phyloP scores from a whole-genome alignment of 2,797 vertebrate species.

The Brachyalestes nurse region DNA sequence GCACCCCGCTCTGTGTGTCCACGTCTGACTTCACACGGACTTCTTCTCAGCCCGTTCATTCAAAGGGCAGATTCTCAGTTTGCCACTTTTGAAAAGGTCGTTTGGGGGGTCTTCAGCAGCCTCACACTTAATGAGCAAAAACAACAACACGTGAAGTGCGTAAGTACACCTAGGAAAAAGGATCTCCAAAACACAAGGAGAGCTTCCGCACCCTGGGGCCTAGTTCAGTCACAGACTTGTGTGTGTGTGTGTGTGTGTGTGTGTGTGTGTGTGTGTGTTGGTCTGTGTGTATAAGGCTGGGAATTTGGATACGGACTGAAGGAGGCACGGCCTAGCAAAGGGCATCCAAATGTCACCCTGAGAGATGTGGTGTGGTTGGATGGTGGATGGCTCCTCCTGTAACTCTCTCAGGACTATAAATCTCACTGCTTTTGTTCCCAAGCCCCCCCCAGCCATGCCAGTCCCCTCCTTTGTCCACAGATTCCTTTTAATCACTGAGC shows the following conservation, averaged over 20 bases:
- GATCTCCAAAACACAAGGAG: background rate
- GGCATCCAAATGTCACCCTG: slow-evolving; percentile 58
- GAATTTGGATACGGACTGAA: slow-evolving; percentile 34
- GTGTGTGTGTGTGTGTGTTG: background rate
- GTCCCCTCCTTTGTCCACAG: slow-evolving; percentile 52
- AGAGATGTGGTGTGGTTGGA: slow-evolving; percentile 51
- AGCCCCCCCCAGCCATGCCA: slow-evolving; percentile 46
- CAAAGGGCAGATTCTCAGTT: slow-evolving; percentile 21
- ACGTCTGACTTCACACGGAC: background rate
- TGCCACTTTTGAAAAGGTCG: slow-evolving; percentile 11
- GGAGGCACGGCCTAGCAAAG: slow-evolving; percentile 49
- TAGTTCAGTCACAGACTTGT: slow-evolving; percentile 12
- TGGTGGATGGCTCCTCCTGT: slow-evolving; percentile 33
- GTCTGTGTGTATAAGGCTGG: slow-evolving; percentile 9
- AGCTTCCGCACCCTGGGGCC: background rate
- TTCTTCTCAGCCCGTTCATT: background rate
- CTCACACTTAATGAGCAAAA: background rate
- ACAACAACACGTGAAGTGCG: too few species aligned
- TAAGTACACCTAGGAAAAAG: background rate
- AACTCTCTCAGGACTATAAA: slow-evolving; percentile 60
- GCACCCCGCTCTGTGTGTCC: background rate
- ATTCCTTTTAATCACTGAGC: slow-evolving; percentile 62
- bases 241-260: background rate
- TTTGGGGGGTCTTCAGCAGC: background rate
- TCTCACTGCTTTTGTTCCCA: slow-evolving; percentile 57